Evolutionary conservation across 2,113 vertebrate genomes (phyloP), one percentile per base, ranked within the genome.

Genomic region (Felis catus): DNA sequence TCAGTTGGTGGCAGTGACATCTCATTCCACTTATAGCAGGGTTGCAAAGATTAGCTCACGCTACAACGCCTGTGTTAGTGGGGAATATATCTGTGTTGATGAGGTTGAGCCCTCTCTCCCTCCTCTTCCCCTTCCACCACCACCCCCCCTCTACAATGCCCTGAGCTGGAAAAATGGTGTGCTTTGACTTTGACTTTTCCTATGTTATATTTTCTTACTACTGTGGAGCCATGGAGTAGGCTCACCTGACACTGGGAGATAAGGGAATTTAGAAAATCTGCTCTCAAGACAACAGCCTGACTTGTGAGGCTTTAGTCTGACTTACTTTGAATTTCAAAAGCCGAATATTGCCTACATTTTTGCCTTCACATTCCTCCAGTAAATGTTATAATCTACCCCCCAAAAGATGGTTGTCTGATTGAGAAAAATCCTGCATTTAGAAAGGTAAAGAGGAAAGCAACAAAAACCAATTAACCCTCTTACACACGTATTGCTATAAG

Each of bases 321-420:
- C 65, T 88, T 87, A 78, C 55, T 93, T 83, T 95, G 93, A 92
- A 96, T 96, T 98, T 95, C 73, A 95, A 96, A 97, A 97, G 51
- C 87, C 81, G 61, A 90, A 39, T 82, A 81, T 92, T 97, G 70
- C 96, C 61, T 63, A 78, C 36, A 76, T 85, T 73, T 93, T 82
- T 91, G 53, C 85, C 39, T 83, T 83, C 73, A 45, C 11, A 36
- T 79, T 89, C 78, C 93, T 86, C 63, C 58, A 80, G 31, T 58
- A 31, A 10, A 12, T 78, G 53, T 89, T 82, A 25, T 95, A 94
- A 92, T 94, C 95, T 89, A 83, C 23, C 48, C 39, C 71, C 48
- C 93, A 87, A 83, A 97, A 96, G 73, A 87, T 39, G 53, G 66
- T 16, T 91, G 78, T 88, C 76, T 65, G 63, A 74, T 33, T 36